Conservation (phyloP, 2,888 invertebrate genomes). For the Ceriagrion tenellum region DNA sequence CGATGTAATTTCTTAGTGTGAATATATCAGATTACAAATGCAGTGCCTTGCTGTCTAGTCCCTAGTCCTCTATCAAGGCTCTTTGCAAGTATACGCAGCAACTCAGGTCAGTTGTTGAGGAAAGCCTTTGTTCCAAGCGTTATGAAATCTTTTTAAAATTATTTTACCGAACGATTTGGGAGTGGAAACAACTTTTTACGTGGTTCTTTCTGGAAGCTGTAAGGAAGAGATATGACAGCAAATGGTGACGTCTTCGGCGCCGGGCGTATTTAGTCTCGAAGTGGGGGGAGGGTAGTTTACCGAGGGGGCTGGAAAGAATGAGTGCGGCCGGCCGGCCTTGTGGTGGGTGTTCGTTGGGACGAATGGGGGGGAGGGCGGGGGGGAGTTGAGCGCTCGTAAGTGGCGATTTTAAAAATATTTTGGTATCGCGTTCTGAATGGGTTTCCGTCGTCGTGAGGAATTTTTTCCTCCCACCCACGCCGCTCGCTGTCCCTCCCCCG, state of each 20-base stretch:
- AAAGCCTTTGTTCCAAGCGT: too few species aligned
- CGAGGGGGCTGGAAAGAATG: not conserved
- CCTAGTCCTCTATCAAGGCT: too few species aligned
- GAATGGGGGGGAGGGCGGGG: too few species aligned
- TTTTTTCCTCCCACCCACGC: not conserved
- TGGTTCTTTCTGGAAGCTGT: not conserved
- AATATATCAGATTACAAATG: too few species aligned
- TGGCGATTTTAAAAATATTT: conserved; percentile 56
- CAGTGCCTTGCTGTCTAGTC: too few species aligned
- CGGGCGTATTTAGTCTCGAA: not conserved
- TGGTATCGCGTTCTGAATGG: conserved; percentile 19
- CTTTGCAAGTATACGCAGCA: too few species aligned
- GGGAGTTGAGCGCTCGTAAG: not conserved
- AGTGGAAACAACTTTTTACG: not conserved
- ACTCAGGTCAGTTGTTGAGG: too few species aligned
- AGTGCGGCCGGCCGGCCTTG: not conserved
- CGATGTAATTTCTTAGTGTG: too few species aligned
- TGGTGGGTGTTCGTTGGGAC: too few species aligned
- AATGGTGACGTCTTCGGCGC: not conserved
- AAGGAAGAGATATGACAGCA: not conserved
- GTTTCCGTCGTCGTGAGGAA: not conserved
- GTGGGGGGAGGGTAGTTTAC: not conserved
- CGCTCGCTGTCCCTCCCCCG: not conserved
- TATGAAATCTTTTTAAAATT: too few species aligned
- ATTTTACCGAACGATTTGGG: too few species aligned